phyloP scores from a whole-genome alignment of 2,888 invertebrate genomes.

The Callosobruchus maculatus region DNA sequence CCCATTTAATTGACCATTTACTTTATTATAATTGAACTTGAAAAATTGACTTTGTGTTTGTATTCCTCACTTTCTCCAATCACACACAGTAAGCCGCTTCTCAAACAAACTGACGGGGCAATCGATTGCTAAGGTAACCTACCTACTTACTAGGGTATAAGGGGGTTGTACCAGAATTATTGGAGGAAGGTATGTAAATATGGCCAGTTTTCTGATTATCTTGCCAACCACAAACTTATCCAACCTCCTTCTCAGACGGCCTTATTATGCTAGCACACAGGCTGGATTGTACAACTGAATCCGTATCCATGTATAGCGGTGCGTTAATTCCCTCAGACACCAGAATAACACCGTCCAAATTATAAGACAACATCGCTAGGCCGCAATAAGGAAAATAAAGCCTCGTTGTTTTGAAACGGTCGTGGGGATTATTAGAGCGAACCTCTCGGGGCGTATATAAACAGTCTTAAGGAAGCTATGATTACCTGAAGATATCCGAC shows the following conservation, averaged over 20 bases:
- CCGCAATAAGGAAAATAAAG: neutral
- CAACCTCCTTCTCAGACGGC: neutral
- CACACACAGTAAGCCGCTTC: too few relatives aligned
- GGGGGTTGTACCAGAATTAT: too few relatives aligned
- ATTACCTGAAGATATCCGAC: neutral
- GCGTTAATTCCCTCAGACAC: neutral
- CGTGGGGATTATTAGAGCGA: neutral
- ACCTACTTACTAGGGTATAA: too few relatives aligned
- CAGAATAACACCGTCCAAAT: neutral
- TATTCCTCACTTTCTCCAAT: too few relatives aligned
- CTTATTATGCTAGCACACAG: neutral
- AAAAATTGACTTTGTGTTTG: too few relatives aligned
- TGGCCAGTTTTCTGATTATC: neutral
- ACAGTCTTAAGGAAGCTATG: neutral
- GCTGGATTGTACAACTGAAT: neutral
- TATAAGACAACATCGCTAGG: neutral
- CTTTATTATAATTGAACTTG: too few relatives aligned
- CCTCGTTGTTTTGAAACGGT: neutral
- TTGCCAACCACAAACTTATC: neutral
- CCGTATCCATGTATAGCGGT: neutral
- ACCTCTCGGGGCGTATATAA: neutral
- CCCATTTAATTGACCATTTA: too few relatives aligned
- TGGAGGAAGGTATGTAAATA: neutral
- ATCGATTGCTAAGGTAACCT: too few relatives aligned
- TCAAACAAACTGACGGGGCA: too few relatives aligned